phyloP scores from a whole-genome alignment of 2,113 vertebrate species.

The Trichomycterus rosablanca region DNA sequence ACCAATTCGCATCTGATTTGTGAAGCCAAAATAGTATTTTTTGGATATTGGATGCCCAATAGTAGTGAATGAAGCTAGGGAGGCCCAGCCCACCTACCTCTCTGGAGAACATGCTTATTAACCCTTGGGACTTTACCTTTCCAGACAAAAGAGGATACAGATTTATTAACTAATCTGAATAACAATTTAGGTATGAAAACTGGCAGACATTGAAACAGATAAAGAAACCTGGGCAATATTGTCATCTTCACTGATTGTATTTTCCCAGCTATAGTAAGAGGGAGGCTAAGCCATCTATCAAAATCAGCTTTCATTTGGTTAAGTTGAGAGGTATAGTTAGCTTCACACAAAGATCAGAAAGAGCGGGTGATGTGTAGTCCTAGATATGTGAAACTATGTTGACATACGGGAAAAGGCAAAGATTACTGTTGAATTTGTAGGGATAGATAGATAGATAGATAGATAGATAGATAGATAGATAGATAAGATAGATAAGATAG shows the following conservation, averaged over 20 bases:
- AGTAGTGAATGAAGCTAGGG: slow-evolving; percentile 6
- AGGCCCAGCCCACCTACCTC: slow-evolving; percentile 6
- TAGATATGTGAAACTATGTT: neutral
- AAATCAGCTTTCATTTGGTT: neutral
- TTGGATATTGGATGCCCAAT: slow-evolving; percentile 8
- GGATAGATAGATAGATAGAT: no score
- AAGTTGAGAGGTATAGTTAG: neutral
- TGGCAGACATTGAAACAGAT: neutral
- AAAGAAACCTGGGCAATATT: slow-evolving; percentile 3
- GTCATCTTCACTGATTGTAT: slow-evolving; percentile 7
- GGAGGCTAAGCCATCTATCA: neutral
- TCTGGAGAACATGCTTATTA: slow-evolving; percentile 16
- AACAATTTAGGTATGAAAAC: slow-evolving; percentile 12
- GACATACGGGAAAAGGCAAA: neutral
- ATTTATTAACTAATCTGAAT: neutral
- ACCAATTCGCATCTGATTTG: neutral
- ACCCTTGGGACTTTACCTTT: slow-evolving; percentile 4
- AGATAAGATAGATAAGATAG: no score
- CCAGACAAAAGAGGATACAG: neutral
- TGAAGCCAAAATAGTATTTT: slow-evolving; percentile 11
- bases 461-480: no score
- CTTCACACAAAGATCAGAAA: neutral
- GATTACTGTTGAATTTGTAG: neutral
- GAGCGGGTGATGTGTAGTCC: neutral
- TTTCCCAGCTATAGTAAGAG: slow-evolving; percentile 2